phyloP scores from a whole-genome alignment of 2,888 invertebrate species.

The Drosophila demipolita region DNA sequence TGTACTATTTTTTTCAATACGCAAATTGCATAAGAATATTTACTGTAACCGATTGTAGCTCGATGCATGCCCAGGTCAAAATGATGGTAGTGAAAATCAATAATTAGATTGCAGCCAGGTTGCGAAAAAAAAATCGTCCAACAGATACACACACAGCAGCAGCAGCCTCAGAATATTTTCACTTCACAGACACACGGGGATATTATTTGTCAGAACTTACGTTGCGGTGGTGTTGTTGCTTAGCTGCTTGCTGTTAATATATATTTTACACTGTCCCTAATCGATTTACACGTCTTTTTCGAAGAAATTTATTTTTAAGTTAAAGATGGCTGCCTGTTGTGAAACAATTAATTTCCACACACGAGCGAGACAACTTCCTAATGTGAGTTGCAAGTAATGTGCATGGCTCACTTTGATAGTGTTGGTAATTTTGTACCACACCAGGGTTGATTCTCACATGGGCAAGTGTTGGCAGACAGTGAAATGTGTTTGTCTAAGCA shows the following conservation, averaged over 20 bases:
- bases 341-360: constrained; percentile 41
- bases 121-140: constrained; percentile 32
- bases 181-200: constrained; percentile 5
- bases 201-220: constrained; percentile 41
- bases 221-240: constrained; percentile 7
- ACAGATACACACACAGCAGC: constrained; percentile 63
- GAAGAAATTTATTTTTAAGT: constrained; percentile 7
- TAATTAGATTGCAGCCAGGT: constrained; percentile 49
- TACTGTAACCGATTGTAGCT: background rate
- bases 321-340: constrained; percentile 49
- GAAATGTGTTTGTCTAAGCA: background rate
- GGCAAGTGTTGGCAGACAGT: constrained; percentile 10
- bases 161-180: constrained; percentile 32
- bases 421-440: background rate
- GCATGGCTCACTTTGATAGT: constrained; percentile 22
- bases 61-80: background rate
- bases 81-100: constrained; percentile 55
- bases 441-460: constrained; percentile 29
- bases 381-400: constrained; percentile 42
- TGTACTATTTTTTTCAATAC: constrained; percentile 12
- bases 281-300: constrained; percentile 15
- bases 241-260: background rate
- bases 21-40: constrained; percentile 37
- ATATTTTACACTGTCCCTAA: background rate
- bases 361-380: constrained; percentile 46